Evolutionary conservation across 2,888 invertebrate species (phyloP).

Genomic region (Colostygia pectinataria): DNA sequence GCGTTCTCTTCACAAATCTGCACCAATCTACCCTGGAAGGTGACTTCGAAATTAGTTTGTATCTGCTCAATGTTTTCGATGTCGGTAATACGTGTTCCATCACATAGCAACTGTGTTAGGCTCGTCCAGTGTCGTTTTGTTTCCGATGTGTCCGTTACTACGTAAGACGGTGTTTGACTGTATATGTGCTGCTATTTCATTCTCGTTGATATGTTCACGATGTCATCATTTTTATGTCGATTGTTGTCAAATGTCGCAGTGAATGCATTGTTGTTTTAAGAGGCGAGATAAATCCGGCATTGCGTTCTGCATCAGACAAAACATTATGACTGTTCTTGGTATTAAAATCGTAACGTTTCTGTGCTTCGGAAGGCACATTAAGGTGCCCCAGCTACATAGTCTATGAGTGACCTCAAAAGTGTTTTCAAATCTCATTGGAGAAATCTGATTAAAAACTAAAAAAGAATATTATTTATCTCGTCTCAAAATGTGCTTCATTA

Average conservation of each 20-base stretch:
- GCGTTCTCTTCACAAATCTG: slow-evolving; percentile 64
- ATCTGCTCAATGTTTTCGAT: slow-evolving; percentile 29
- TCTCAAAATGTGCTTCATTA: too few relatives aligned
- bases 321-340: too few relatives aligned
- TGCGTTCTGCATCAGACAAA: too few relatives aligned
- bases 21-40: slow-evolving; percentile 42
- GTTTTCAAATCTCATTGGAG: too few relatives aligned
- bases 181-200: slow-evolving; percentile 19
- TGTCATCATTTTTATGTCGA: slow-evolving; percentile 6
- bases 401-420: too few relatives aligned
- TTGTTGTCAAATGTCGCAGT: slow-evolving; percentile 4
- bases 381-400: too few relatives aligned
- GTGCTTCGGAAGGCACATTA: too few relatives aligned
- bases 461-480: too few relatives aligned
- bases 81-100: slow-evolving; percentile 23
- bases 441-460: too few relatives aligned
- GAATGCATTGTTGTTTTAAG: neutral
- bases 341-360: too few relatives aligned
- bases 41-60: slow-evolving; percentile 31
- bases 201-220: slow-evolving; percentile 6
- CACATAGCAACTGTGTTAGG: slow-evolving; percentile 21
- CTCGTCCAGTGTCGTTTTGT: slow-evolving; percentile 18
- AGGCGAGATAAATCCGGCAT: slow-evolving; percentile 1
- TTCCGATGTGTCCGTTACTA: slow-evolving; percentile 13
- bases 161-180: too few relatives aligned